Conservation (phyloP, 1,140 invertebrate genomes). For the Steinernema feltiae region DNA sequence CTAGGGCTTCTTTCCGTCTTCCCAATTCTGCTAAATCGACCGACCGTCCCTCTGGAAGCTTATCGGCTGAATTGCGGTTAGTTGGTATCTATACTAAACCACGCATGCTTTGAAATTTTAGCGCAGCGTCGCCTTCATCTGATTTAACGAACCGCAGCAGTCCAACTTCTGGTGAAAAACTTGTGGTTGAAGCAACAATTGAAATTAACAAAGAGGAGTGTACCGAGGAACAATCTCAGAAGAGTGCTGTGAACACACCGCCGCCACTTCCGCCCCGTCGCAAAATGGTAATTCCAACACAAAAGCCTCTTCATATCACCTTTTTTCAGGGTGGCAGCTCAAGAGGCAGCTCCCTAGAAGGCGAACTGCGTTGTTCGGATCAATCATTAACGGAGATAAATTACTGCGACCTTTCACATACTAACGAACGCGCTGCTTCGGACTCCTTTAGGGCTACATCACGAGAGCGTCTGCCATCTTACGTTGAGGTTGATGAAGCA, state of each 20-base stretch:
- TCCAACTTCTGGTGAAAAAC: background rate
- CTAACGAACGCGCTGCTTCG: background rate
- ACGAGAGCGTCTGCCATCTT: background rate
- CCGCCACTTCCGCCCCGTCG: background rate
- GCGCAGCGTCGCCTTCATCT: background rate
- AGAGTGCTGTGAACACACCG: background rate
- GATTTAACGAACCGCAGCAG: background rate
- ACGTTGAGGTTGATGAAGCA: background rate
- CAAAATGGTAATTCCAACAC: background rate
- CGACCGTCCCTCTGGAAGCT: background rate
- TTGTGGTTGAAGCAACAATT: background rate
- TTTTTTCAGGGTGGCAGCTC: background rate
- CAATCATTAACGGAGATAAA: background rate
- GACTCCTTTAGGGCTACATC: background rate
- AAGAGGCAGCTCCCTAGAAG: background rate
- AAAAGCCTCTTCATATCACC: background rate
- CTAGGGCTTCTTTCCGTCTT: background rate
- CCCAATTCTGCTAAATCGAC: background rate
- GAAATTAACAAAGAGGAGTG: background rate
- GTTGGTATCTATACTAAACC: background rate
- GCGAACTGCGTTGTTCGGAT: background rate
- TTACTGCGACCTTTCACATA: background rate
- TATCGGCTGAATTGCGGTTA: background rate
- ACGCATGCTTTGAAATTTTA: background rate
- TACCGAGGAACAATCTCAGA: background rate